Conservation (phyloP, 30 jellyfish, hydroid and myxozoan genomes). For the Aurelia sp. region DNA sequence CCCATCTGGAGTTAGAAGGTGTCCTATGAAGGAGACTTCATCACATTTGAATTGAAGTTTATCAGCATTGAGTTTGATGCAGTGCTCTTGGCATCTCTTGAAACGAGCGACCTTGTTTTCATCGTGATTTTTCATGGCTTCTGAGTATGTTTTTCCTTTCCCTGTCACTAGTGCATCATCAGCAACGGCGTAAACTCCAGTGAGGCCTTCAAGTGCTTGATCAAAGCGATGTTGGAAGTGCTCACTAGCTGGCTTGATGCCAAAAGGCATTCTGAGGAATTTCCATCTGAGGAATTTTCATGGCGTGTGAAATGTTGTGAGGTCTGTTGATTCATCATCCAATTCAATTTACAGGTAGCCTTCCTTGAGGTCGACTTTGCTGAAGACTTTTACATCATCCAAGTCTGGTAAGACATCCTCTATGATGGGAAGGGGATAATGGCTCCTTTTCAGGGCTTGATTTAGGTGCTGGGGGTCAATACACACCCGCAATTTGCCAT, state of each 20-base stretch:
- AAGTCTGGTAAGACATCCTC: too few relatives aligned
- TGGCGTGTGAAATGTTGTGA: conserved; percentile 28
- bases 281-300: conserved; percentile 4
- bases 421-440: too few relatives aligned
- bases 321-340: too few relatives aligned
- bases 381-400: too few relatives aligned
- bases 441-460: too few relatives aligned
- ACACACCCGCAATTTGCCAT: too few relatives aligned
- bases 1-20: conserved; percentile 26
- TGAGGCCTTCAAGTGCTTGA: too few relatives aligned
- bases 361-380: too few relatives aligned
- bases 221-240: not conserved
- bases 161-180: conserved; percentile 24
- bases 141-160: too few relatives aligned
- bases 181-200: conserved; percentile 28
- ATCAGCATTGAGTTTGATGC: conserved; percentile 24
- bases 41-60: conserved; percentile 18
- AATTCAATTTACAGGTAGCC: too few relatives aligned
- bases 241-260: conserved; percentile 34
- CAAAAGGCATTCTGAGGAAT: conserved; percentile 14
- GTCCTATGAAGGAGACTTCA: conserved; percentile 19
- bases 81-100: conserved; percentile 3
- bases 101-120: conserved; percentile 19
- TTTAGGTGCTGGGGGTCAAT: too few relatives aligned
- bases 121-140: conserved; percentile 22